Conservation (phyloP, 2,888 invertebrate species). For the Drosophila rellima region DNA sequence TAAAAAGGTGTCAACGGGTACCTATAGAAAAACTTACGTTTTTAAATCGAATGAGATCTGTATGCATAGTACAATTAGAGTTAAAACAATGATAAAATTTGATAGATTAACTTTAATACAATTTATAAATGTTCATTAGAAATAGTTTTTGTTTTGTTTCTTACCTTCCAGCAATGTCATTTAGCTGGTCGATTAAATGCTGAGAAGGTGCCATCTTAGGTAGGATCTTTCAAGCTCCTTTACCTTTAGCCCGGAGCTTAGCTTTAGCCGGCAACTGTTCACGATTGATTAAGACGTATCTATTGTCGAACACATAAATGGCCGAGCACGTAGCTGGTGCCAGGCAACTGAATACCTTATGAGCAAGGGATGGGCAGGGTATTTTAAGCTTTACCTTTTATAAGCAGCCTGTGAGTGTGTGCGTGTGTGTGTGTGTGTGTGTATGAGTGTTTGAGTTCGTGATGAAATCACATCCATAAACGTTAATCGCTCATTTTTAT, state of each 20-base stretch:
- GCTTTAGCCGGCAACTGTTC: slow-evolving; percentile 28
- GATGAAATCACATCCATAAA: slow-evolving; percentile 82
- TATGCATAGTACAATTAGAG: too few relatives aligned
- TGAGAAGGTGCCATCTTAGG: neutral
- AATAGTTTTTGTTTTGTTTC: too few relatives aligned
- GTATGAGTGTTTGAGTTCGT: slow-evolving; percentile 54
- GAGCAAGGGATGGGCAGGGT: neutral
- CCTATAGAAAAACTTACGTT: too few relatives aligned
- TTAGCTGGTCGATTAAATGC: neutral
- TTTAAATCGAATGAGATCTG: too few relatives aligned
- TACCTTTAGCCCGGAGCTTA: too few relatives aligned
- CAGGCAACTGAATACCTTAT: slow-evolving; percentile 6
- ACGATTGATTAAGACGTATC: slow-evolving; percentile 81
- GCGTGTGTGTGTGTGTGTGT: neutral
- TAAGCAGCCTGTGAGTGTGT: neutral
- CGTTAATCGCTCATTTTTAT: slow-evolving; percentile 80
- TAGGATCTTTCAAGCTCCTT: slow-evolving; percentile 11
- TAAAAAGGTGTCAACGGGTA: too few relatives aligned
- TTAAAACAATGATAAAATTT: too few relatives aligned
- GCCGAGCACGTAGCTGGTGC: slow-evolving; percentile 58
- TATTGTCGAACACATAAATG: slow-evolving; percentile 71
- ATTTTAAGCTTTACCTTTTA: slow-evolving; percentile 30
- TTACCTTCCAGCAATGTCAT: slow-evolving; percentile 24
- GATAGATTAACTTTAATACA: too few relatives aligned
- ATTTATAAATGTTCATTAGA: too few relatives aligned